Percentiles rank a stretch among this genome's conserved stretches.
Evolutionary conservation across 2,113 vertebrate species (phyloP).

Genomic region (Esox niger): DNA sequence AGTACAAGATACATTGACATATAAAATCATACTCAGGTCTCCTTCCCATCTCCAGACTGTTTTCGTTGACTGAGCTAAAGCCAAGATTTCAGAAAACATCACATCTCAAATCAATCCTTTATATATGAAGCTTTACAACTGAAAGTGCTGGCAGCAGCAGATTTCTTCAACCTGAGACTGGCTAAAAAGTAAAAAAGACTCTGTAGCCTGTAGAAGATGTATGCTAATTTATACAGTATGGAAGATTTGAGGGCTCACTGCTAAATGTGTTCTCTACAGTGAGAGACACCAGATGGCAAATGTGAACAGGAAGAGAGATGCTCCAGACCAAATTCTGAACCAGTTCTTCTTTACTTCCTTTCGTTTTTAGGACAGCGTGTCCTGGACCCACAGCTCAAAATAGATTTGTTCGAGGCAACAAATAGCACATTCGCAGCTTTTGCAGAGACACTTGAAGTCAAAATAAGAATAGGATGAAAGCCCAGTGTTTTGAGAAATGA

Average conservation of each 20-base stretch:
- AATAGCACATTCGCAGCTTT: not conserved
- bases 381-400: constrained; percentile 15
- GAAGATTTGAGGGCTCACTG: not conserved
- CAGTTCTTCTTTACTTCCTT: constrained; percentile 4
- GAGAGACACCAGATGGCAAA: not conserved
- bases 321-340: constrained; percentile 3
- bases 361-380: constrained; percentile 32
- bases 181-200: too few species aligned
- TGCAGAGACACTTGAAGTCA: not conserved
- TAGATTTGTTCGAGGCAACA: constrained; percentile 20
- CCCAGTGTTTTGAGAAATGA: not conserved
- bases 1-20: too few species aligned
- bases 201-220: too few species aligned
- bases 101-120: too few species aligned
- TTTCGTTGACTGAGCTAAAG: too few species aligned
- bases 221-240: not conserved
- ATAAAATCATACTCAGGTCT: too few species aligned
- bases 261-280: not conserved
- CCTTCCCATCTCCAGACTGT: too few species aligned
- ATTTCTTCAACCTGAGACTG: too few species aligned
- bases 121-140: too few species aligned
- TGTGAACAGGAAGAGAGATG: not conserved
- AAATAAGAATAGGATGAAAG: not conserved
- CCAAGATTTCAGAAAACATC: too few species aligned
- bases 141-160: too few species aligned